Evolutionary conservation across 2,797 vertebrate genomes (phyloP), one percentile per base, ranked within the genome.

Genomic region (Knipowitschia caucasica): DNA sequence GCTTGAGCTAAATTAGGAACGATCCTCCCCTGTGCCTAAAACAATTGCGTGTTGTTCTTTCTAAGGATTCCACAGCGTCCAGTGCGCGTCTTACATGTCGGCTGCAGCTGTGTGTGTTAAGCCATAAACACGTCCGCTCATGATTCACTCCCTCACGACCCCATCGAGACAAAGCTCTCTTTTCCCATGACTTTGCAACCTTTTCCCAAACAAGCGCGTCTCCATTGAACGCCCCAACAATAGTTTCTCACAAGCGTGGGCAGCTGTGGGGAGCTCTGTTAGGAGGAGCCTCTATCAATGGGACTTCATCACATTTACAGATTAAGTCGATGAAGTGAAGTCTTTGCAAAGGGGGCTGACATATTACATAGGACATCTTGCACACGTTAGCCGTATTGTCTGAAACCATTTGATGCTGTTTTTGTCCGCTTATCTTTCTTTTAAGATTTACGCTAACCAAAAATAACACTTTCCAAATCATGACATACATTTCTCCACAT

Each of bases 171-270:
- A 79, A 85, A 83, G 69, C 83, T 83, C 77, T 78, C 83, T 91
- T 89, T 94, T 94, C 93, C 93, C 92, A 92, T 92, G 92, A 93
- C 92, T 94, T 92, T 87, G 78, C 90, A 93, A 89, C 90, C 91
- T 93, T 92, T 93, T 90, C 88, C 91, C 90, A 91, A 92, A 91
- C 77, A 86, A 85, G 80, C 70, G 85, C 84, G 79, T 86, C 89
- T 85, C 87, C 85, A 78, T 90, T 88, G 78, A 86, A 78, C 80
- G 56, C 56, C 74, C 71, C 82, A 87, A 92, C 91, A 91, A 90
- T 93, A 85, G 88, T 87, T 91, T 92, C 88, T 93, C 91, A 91
- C 88, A 91, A 85, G 84, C 84, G 61, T 84, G 78, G 82, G 85
- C 86, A 89, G 83, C 67, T 85, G 73, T 60, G 77, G 76, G 75